These are phyloP conservation scores for Stercorarius parasiticus DNA, from an alignment of 2,113 vertebrate species.

Conservation along the genomic window DNA sequence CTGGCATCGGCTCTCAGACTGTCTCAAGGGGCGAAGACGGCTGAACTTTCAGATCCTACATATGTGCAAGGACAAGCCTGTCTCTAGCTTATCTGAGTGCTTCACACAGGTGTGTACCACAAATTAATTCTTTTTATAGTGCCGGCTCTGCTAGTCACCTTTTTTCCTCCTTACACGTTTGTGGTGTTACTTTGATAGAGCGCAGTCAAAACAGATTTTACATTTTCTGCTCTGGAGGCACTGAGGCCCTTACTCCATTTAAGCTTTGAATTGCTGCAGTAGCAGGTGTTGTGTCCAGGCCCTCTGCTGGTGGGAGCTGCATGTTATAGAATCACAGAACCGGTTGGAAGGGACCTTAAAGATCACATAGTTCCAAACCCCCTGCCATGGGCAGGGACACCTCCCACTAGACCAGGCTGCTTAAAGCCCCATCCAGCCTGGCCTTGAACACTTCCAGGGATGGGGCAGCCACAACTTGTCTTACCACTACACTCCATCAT, in stretches of 20 bases:
- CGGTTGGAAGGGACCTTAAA: background rate
- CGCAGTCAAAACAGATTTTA: background rate
- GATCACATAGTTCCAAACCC: background rate
- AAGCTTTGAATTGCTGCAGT: background rate
- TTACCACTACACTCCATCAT: background rate
- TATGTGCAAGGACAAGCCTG: background rate
- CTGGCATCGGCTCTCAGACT: background rate
- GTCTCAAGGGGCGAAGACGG: background rate
- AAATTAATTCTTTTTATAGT: background rate
- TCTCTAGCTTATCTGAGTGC: background rate
- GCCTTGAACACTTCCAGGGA: background rate
- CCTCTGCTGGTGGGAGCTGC: background rate
- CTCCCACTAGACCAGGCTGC: background rate
- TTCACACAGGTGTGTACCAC: background rate
- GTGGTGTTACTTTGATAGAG: background rate
- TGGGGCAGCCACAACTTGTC: background rate
- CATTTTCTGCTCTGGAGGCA: background rate
- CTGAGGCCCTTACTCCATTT: background rate
- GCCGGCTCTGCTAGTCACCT: fast-evolving
- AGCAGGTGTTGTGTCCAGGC: background rate
- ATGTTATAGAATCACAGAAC: background rate
- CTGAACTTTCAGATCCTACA: background rate
- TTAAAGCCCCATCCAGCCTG: background rate
- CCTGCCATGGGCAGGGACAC: background rate
- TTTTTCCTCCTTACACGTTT: background rate